Evolutionary conservation across 2,113 vertebrate genomes (phyloP).

Genomic region (Caloenas nicobarica): DNA sequence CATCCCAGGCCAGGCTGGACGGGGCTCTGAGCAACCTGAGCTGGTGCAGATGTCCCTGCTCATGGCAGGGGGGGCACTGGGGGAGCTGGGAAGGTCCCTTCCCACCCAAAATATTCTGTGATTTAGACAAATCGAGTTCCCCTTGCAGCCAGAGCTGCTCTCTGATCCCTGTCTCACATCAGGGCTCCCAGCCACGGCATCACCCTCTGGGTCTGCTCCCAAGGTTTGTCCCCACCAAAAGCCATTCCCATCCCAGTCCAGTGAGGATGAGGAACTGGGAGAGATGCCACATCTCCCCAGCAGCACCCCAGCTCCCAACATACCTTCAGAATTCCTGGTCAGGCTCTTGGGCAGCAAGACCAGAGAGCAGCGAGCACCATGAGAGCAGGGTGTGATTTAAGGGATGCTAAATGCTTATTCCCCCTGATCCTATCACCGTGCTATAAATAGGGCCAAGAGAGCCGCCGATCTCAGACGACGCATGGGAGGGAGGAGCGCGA

Average conservation of each 20-base stretch:
- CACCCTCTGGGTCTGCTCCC: too few species aligned
- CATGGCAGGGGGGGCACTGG: too few species aligned
- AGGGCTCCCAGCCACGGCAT: neutral
- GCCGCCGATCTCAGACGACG: rapidly evolving
- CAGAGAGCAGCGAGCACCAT: neutral
- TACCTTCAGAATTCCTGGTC: neutral
- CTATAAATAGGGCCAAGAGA: constrained; percentile 42
- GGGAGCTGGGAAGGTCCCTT: too few species aligned
- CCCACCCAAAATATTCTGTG: too few species aligned
- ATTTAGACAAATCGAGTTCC: neutral
- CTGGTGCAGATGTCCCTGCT: too few species aligned
- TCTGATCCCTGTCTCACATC: rapidly evolving
- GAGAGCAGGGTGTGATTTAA: neutral
- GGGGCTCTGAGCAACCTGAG: too few species aligned
- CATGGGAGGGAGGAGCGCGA: neutral
- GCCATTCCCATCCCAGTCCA: neutral
- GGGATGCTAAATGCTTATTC: constrained; percentile 1
- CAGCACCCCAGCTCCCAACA: neutral
- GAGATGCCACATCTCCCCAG: neutral
- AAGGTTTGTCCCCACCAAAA: too few species aligned
- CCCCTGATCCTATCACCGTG: constrained; percentile 4
- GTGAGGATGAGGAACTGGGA: neutral
- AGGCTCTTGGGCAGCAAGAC: rapidly evolving
- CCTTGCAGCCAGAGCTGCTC: neutral
- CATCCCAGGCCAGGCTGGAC: too few species aligned